phyloP scores from a whole-genome alignment of 2,797 vertebrate genomes.

The Enteromius fasciolatus region DNA sequence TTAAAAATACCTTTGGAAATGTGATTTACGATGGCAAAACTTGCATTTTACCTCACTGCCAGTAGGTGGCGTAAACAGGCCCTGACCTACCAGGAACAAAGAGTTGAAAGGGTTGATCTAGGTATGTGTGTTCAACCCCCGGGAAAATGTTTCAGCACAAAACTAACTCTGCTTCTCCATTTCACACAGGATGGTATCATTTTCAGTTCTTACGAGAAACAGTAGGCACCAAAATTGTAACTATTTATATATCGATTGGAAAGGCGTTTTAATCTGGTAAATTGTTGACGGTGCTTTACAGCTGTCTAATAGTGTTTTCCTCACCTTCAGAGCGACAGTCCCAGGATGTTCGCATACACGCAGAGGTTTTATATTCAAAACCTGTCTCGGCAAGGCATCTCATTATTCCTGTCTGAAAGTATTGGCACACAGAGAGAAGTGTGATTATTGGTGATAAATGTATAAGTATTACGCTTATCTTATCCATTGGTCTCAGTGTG shows the following conservation, averaged over 20 bases:
- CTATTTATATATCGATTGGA: slow-evolving; percentile 60
- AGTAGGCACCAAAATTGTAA: slow-evolving; percentile 52
- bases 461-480: slow-evolving; percentile 67
- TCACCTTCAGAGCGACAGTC: slow-evolving; percentile 63
- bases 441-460: slow-evolving; percentile 71
- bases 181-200: slow-evolving; percentile 47
- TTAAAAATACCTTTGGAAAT: background rate
- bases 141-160: background rate
- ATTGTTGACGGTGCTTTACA: slow-evolving; percentile 64
- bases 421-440: slow-evolving; percentile 65
- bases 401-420: slow-evolving; percentile 63
- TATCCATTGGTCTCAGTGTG: slow-evolving; percentile 62
- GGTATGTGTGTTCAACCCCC: background rate
- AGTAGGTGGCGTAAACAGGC: slow-evolving; percentile 39
- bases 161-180: slow-evolving; percentile 13
- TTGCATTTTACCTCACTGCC: slow-evolving; percentile 12
- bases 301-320: slow-evolving; percentile 68
- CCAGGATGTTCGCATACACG: slow-evolving; percentile 60
- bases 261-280: slow-evolving; percentile 61
- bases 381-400: slow-evolving; percentile 62
- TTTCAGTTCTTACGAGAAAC: slow-evolving; percentile 47
- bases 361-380: slow-evolving; percentile 61
- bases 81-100: slow-evolving; percentile 17
- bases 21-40: background rate
- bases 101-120: slow-evolving; percentile 5